Conservation (phyloP, 2,888 invertebrate species). For the Dynastes grantii region DNA sequence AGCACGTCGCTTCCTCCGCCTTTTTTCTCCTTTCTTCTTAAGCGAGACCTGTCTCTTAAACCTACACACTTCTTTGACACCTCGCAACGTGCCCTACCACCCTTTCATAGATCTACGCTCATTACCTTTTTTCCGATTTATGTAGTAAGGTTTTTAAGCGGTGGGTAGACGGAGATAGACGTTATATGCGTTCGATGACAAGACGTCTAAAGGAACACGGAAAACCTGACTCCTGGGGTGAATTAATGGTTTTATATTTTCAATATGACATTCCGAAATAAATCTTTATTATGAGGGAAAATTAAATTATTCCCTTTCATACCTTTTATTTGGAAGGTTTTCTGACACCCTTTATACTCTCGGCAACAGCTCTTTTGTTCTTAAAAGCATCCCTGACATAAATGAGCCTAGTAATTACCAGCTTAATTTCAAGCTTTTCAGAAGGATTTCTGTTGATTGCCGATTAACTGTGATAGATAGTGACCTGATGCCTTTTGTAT, state of each 20-base stretch:
- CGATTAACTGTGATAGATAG: not conserved
- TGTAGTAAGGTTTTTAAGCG: not conserved
- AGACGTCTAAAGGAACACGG: not conserved
- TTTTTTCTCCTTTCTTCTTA: slow-evolving; percentile 22
- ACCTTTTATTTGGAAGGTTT: slow-evolving; percentile 6
- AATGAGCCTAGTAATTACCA: slow-evolving; percentile 2
- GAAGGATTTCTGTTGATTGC: not conserved
- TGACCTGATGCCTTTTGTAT: not conserved
- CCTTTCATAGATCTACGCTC: not conserved
- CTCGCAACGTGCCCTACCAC: slow-evolving; percentile 3
- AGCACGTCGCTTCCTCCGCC: not conserved
- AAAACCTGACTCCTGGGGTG: not conserved
- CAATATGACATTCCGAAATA: slow-evolving; percentile 48
- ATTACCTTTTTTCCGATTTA: slow-evolving; percentile 9
- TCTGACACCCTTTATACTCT: not conserved
- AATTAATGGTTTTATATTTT: slow-evolving; percentile 51
- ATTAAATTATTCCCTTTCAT: slow-evolving; percentile 35
- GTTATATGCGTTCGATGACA: slow-evolving; percentile 17
- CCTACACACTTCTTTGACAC: not conserved
- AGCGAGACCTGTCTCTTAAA: slow-evolving; percentile 8
- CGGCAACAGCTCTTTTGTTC: not conserved
- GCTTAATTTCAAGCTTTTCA: not conserved
- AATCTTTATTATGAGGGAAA: slow-evolving; percentile 50
- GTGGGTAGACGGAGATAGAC: slow-evolving; percentile 9
- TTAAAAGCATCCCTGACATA: slow-evolving; percentile 3